phyloP scores from a whole-genome alignment of 2,113 vertebrate genomes.

The Oryzias javanicus region DNA sequence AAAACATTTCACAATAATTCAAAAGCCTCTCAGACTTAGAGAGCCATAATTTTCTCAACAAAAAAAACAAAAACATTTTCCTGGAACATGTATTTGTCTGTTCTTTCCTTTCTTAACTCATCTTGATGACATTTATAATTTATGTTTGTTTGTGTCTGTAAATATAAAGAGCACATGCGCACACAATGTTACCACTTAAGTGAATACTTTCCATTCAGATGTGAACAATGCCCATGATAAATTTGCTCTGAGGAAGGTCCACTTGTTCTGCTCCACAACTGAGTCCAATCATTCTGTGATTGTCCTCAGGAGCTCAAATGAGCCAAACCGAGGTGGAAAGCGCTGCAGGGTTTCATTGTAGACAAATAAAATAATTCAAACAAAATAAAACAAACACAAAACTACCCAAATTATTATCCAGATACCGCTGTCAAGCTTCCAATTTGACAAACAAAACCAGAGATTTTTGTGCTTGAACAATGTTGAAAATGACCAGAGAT shows the following conservation, averaged over 20 bases:
- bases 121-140: too few species aligned
- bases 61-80: too few species aligned
- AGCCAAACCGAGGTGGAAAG: conserved; percentile 25
- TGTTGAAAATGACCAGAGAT: background rate
- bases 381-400: conserved; percentile 3
- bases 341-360: conserved; percentile 35
- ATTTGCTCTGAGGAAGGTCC: conserved; percentile 21
- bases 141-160: too few species aligned
- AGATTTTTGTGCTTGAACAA: background rate
- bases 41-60: too few species aligned
- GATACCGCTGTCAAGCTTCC: conserved; percentile 5
- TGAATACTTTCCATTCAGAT: conserved; percentile 21
- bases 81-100: too few species aligned
- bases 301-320: conserved; percentile 38
- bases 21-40: too few species aligned
- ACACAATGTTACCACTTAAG: conserved; percentile 2
- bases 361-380: conserved; percentile 32
- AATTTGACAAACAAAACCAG: conserved; percentile 4
- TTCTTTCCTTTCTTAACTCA: too few species aligned
- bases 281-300: conserved; percentile 43
- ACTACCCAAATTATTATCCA: too few species aligned
- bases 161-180: too few species aligned
- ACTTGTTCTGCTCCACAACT: conserved; percentile 23
- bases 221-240: conserved; percentile 26
- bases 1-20: too few species aligned